These are phyloP conservation scores for Callosobruchus maculatus DNA, from an alignment of 2,888 invertebrate genomes.

Conservation along the genomic window DNA sequence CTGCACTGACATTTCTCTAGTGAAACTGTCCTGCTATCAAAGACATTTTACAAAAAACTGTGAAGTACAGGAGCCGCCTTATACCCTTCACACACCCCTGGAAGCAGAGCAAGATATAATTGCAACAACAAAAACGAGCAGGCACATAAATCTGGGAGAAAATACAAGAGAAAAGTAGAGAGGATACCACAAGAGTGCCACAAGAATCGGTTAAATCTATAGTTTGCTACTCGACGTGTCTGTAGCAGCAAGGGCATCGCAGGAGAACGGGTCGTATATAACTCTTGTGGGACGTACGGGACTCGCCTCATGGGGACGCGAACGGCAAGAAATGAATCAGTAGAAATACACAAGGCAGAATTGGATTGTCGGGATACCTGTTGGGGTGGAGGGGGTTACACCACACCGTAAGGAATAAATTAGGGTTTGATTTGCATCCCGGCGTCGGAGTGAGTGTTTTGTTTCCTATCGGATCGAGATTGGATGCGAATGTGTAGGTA, in stretches of 20 bases:
- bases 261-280: conserved; percentile 27
- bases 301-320: conserved; percentile 25
- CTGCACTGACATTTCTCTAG: no score
- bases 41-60: no score
- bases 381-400: background rate
- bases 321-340: conserved; percentile 31
- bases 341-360: conserved; percentile 19
- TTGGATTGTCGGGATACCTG: background rate
- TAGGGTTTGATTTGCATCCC: conserved; percentile 28
- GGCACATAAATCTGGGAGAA: background rate
- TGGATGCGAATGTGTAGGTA: background rate
- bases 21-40: no score
- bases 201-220: conserved; percentile 32
- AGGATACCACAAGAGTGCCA: conserved; percentile 30
- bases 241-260: conserved; percentile 8
- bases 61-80: no score
- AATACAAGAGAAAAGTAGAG: background rate
- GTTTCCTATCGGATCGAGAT: background rate
- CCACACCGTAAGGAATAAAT: conserved; percentile 18
- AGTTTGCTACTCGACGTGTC: conserved; percentile 29
- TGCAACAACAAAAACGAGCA: background rate
- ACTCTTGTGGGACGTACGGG: conserved; percentile 29
- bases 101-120: background rate
- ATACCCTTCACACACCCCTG: background rate
- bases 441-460: background rate